These are phyloP conservation scores for Caenorhabditis brenneri DNA, from an alignment of 1,140 invertebrate genomes.

Conservation along the genomic window DNA sequence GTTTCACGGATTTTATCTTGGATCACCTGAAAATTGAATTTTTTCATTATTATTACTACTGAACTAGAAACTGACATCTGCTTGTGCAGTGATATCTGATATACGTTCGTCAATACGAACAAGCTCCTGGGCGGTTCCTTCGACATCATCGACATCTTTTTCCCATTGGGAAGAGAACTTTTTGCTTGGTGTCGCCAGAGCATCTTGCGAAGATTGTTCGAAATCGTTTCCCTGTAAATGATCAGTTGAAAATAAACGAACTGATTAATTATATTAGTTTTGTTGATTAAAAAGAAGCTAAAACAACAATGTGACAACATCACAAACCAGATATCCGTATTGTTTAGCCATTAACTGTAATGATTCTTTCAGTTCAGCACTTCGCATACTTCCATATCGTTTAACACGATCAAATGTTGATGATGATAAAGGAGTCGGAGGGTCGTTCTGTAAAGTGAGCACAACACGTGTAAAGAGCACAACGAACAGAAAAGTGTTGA, in stretches of 20 bases:
- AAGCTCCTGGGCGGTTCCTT: constrained; percentile 50
- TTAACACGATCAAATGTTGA: constrained; percentile 52
- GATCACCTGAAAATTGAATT: background rate
- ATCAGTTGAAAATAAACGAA: background rate
- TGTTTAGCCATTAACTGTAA: constrained; percentile 38
- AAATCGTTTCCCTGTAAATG: background rate
- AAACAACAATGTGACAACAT: background rate
- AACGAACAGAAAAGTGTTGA: background rate
- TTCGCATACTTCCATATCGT: constrained; percentile 56
- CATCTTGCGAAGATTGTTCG: constrained; percentile 30
- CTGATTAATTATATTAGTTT: background rate
- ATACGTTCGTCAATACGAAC: constrained; percentile 54
- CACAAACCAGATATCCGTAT: constrained; percentile 38
- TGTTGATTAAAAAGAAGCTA: background rate
- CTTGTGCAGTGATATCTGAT: constrained; percentile 47
- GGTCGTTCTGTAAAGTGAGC: constrained; percentile 6
- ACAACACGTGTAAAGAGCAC: background rate
- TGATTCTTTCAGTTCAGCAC: constrained; percentile 44
- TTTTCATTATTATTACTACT: background rate
- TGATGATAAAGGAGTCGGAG: background rate
- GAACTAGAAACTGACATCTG: background rate
- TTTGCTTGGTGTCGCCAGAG: constrained; percentile 23
- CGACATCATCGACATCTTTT: constrained; percentile 46
- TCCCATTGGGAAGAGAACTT: constrained; percentile 37
- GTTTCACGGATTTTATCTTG: constrained; percentile 46